Conservation (phyloP, 2,888 invertebrate genomes). For the Melieria omissa region DNA sequence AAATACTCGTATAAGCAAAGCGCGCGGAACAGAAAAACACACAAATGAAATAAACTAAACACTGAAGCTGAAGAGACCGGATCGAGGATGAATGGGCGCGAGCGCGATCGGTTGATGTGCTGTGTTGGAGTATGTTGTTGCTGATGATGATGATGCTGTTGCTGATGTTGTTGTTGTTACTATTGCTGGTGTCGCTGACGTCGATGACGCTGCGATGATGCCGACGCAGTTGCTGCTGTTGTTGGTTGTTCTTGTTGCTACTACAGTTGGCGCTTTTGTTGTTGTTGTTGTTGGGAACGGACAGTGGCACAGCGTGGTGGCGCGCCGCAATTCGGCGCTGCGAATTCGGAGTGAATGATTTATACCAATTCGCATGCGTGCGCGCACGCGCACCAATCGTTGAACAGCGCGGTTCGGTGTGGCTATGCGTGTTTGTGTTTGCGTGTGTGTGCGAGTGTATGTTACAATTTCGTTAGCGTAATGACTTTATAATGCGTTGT, state of each 20-base stretch:
- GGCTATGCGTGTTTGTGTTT: no score
- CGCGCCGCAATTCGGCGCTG: no score
- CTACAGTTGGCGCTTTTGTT: not conserved
- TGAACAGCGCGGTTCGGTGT: no score
- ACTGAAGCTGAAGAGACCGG: not conserved
- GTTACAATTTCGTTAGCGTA: constrained; percentile 17
- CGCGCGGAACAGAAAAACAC: no score
- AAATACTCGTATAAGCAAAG: not conserved
- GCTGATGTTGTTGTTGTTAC: not conserved
- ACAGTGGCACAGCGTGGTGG: no score
- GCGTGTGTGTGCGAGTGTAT: no score
- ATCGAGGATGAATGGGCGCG: constrained; percentile 7
- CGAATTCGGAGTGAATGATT: no score
- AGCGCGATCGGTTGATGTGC: not conserved
- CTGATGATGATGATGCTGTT: no score
- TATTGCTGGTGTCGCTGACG: not conserved
- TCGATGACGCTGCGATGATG: not conserved
- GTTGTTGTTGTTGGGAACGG: no score
- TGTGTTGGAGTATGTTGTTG: not conserved
- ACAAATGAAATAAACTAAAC: no score
- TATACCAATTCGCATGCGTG: no score
- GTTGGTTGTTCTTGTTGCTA: not conserved
- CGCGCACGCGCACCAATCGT: no score
- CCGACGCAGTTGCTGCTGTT: not conserved
- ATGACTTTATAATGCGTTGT: constrained; percentile 30